Base-by-base conservation (phyloP, 1,140 invertebrate genomes). In the Macrobrachium nipponense region DNA sequence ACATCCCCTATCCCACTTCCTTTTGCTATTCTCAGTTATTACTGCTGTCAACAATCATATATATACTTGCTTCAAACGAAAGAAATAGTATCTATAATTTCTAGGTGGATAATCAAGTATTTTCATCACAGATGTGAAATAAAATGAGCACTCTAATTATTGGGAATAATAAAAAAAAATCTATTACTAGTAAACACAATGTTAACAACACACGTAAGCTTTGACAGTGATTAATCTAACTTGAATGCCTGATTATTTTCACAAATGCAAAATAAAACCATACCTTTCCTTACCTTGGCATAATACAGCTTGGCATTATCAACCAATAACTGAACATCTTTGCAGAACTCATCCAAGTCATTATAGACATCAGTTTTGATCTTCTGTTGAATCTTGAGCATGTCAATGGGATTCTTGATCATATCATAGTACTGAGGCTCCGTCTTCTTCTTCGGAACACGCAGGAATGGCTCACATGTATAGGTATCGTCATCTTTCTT, bases 241-340 rank as follows among this genome's bases (percentile, higher is more conserved):
- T 59, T 17, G n/a, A 0, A 12, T 59, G 58, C 10, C 59, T 62
- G 20, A 36, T 17, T 15, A 27, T 18, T 20, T 80, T 8, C 15
- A 58, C 15, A 51, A 23, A 12, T 2, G 17, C 8, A 85, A 18
- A 51, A 6, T 51, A 8, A 51, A 0, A 51, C 7, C n/a, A n/a
- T 51, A 51, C 12, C 51, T 6, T 8, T 51, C 7, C 61, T 61
- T 66, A 95, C 94, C 92, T 95, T 98, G 91, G 86, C 87, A 87
- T 99, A 99, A 92, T 98, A 97, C 5, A 95, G 95, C 91, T 98
- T 97, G 0, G 97, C 96, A 93, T 98, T 98, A 86, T 94, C 96
- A 68, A 98, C 95, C 89, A 98, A 93, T 60, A 98, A 91, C 90
- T 97, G 96, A 90, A 98, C 94, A 92, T 98, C 97, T 61, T 93